Evolutionary conservation across 2,797 vertebrate species (phyloP).

Genomic region (Ciconia nigra): DNA sequence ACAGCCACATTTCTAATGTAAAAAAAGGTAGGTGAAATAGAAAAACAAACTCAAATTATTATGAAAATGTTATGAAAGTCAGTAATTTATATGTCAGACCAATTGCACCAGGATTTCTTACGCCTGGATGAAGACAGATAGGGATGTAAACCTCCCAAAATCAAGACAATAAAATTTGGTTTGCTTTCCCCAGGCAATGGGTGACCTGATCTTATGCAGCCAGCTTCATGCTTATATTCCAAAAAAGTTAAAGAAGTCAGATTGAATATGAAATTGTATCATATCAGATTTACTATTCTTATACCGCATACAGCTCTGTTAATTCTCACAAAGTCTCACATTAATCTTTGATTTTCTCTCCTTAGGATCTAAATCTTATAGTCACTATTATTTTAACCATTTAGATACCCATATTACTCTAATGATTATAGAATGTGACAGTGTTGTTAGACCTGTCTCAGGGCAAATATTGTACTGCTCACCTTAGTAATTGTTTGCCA

Average conservation of each 20-base stretch:
- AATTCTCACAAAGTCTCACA: slow-evolving; percentile 48
- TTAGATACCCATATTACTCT: not conserved
- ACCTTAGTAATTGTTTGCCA: not conserved
- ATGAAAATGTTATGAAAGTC: slow-evolving; percentile 62
- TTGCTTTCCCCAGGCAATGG: slow-evolving; percentile 41
- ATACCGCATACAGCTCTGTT: slow-evolving; percentile 17
- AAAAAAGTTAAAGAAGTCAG: not conserved
- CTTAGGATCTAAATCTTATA: slow-evolving; percentile 26
- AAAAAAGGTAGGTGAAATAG: slow-evolving; percentile 10
- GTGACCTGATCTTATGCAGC: slow-evolving; percentile 24
- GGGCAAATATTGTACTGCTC: not conserved
- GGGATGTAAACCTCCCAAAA: slow-evolving; percentile 14
- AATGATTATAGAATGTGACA: not conserved
- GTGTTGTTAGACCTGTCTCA: not conserved
- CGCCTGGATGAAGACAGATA: not conserved
- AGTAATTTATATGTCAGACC: slow-evolving; percentile 6
- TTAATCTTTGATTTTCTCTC: slow-evolving; percentile 49
- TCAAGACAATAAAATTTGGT: slow-evolving; percentile 51
- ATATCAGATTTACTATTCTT: slow-evolving; percentile 49
- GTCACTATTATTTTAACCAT: not conserved
- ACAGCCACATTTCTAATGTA: not conserved
- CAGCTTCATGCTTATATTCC: slow-evolving; percentile 39
- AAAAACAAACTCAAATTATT: slow-evolving; percentile 58
- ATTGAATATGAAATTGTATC: slow-evolving; percentile 57
- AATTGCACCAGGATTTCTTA: slow-evolving; percentile 17